A percentile compares a stretch with the other conserved stretches of the same genome.
Conservation (phyloP, 2,888 invertebrate genomes). For the Pemphredon lugubris region DNA sequence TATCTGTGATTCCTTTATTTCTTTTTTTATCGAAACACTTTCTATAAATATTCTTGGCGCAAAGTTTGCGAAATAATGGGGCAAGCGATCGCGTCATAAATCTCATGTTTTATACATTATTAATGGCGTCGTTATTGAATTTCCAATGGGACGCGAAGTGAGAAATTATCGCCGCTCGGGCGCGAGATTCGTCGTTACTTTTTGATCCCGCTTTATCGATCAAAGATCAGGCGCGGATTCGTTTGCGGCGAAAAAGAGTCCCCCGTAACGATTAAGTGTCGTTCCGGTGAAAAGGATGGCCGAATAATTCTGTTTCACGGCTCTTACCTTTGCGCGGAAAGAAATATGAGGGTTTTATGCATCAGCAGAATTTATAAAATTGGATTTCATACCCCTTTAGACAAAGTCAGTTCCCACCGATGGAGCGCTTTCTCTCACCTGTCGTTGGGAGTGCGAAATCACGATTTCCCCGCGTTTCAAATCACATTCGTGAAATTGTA, state of each 20-base stretch:
- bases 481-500: conserved; percentile 11
- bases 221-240: neutral
- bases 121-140: too few species aligned
- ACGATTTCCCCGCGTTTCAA: conserved; percentile 7
- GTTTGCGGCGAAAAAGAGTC: neutral
- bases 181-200: neutral
- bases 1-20: too few species aligned
- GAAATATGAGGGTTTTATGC: conserved; percentile 9
- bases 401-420: conserved; percentile 22
- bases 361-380: conserved; percentile 35
- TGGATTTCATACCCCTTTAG: conserved; percentile 37
- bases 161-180: too few species aligned
- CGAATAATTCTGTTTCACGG: conserved; percentile 20
- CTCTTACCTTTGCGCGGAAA: conserved; percentile 17
- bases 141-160: too few species aligned
- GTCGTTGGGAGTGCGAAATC: neutral
- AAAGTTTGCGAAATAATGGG: too few species aligned
- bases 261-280: neutral
- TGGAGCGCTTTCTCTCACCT: neutral
- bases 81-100: too few species aligned
- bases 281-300: neutral
- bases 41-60: too few species aligned
- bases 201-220: neutral
- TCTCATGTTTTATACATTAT: too few species aligned
- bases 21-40: too few species aligned